Conservation (phyloP, 2,113 vertebrate genomes). For the Stictonetta naevosa region DNA sequence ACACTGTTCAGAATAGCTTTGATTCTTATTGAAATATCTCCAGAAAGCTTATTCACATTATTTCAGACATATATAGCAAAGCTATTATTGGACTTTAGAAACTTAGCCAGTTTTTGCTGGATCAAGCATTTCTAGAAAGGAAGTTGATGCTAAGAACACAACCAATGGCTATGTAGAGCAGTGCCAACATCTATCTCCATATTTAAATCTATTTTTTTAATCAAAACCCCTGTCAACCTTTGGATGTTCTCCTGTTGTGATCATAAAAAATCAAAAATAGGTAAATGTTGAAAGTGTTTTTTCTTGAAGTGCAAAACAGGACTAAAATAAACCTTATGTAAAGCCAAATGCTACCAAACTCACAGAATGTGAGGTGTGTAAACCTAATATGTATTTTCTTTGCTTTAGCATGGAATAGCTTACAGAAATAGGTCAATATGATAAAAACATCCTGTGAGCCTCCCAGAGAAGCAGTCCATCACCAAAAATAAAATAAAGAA, state of each 20-base stretch:
- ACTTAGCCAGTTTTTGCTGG: not conserved
- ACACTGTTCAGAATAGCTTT: not conserved
- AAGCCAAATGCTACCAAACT: not conserved
- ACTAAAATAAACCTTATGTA: not conserved
- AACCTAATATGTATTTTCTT: not conserved
- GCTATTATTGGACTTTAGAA: not conserved
- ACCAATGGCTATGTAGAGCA: not conserved
- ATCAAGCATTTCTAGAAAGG: not conserved
- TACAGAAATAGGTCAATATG: not conserved
- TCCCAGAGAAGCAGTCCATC: constrained; percentile 12
- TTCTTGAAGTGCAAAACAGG: not conserved
- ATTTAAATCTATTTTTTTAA: constrained; percentile 9
- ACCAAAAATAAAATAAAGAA: not conserved
- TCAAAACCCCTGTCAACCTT: not conserved
- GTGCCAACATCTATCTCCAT: not conserved
- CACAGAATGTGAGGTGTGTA: not conserved
- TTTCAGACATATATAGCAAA: not conserved
- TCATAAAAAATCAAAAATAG: not conserved
- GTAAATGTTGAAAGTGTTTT: not conserved
- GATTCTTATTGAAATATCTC: not conserved
- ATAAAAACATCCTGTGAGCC: not conserved
- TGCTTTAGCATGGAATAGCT: not conserved
- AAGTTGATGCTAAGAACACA: not conserved
- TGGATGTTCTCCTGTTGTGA: not conserved
- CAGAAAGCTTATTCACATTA: not conserved